Evolutionary conservation across 2,797 vertebrate genomes (phyloP).

Genomic region (Rhabdophis nuchalis): DNA sequence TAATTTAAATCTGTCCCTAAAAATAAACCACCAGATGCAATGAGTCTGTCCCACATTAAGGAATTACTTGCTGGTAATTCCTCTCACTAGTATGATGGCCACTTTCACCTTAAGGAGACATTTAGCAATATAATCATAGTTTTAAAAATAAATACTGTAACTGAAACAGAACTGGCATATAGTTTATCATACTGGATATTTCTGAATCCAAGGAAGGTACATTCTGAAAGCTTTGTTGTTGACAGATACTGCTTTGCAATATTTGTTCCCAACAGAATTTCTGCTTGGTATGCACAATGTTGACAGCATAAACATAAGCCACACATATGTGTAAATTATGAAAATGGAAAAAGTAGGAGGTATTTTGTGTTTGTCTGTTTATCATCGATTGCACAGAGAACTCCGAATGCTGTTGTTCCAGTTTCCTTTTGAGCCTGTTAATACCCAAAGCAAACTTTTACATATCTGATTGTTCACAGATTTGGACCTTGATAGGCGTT

Average conservation of each 20-base stretch:
- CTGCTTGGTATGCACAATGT: not conserved
- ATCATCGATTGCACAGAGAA: not conserved
- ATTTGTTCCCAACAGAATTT: not conserved
- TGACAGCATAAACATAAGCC: not conserved
- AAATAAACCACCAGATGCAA: not conserved
- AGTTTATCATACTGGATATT: not conserved
- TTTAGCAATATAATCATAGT: not conserved
- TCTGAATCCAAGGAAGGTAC: not conserved
- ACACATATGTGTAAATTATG: not conserved
- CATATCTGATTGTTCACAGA: not conserved
- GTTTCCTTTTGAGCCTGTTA: not conserved
- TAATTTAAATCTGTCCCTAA: not conserved
- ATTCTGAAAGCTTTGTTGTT: not conserved
- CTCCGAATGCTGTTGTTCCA: not conserved
- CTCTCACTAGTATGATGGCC: not conserved
- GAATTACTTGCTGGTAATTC: not conserved
- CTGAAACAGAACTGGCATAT: not conserved
- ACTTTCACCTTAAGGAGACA: not conserved
- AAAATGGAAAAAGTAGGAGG: not conserved
- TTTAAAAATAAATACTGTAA: not conserved
- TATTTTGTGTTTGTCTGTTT: not conserved
- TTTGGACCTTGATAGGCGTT: not conserved
- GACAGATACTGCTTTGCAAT: not conserved
- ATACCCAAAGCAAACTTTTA: not conserved
- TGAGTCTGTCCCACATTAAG: not conserved